Base-by-base conservation (phyloP, 64 coral and sea anemone species). In the Astreopora myriophthalma region DNA sequence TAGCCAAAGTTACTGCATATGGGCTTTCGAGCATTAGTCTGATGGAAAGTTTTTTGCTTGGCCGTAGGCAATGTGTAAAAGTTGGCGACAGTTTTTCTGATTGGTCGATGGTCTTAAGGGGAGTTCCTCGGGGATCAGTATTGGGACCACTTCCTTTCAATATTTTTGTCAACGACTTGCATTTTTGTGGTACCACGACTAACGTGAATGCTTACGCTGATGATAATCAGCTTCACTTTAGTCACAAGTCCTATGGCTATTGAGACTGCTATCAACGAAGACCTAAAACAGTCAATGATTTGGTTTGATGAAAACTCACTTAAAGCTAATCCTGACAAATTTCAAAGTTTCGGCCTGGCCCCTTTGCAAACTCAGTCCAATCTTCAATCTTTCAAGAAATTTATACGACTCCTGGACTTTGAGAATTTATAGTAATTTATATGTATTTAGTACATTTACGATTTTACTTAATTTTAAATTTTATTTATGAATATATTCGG, bases 171-270 rank as follows among this genome's bases (percentile, higher is more conserved):
- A 71, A 71, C 27, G 26, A n/a, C n/a, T n/a, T n/a, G n/a, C n/a
- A 71, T 33, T 80, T 49, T 12, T 73, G 44, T 75, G 6, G 0
- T 25, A n/a, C 76, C 87, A 37, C 60, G 30, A 76, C 48, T 79
- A 8, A 40, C 11, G 7, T 79, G 12, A 79, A 80, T 36, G 22
- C 55, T 23, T 89, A 89, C 79, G 88, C 38, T 48, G 75, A 81
- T 51, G 61, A 90, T 60, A 90, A 90, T 30, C 75, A 90, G 75
- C 75, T 90, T 26, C 75, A 90, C 38, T 90, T 90, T 24, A 90
- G 88, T 34, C 76, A 52, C 57, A 75, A 90, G 75, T 44, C 40
- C 32, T 60, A 70, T 48, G 63, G 69, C 38, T 34, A 90, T 79
- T 40, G 88, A 81, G 10, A n/a, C 62, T 81, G 52, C 88, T 71